These are phyloP conservation scores for Zosterops lateralis DNA, from an alignment of 2,113 vertebrate genomes.

Conservation along the genomic window DNA sequence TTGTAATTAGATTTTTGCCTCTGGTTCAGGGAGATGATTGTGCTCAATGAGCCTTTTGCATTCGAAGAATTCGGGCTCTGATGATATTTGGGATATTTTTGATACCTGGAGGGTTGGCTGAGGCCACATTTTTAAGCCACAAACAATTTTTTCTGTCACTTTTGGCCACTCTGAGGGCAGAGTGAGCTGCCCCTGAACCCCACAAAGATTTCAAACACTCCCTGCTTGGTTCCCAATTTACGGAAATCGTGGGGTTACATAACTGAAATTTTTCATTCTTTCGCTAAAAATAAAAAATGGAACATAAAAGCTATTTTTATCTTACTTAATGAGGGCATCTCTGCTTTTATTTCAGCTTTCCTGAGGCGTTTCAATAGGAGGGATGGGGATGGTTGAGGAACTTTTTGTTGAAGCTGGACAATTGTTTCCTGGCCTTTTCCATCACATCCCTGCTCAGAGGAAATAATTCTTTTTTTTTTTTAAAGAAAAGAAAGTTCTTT, in stretches of 20 bases:
- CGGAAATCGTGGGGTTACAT: conserved; percentile 36
- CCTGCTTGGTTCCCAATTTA: conserved; percentile 8
- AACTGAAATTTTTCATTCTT: conserved; percentile 55
- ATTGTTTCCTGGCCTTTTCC: neutral
- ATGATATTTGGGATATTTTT: neutral
- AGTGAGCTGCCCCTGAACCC: neutral
- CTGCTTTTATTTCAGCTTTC: conserved; percentile 57
- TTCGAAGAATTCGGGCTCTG: neutral
- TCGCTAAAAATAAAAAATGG: conserved; percentile 73
- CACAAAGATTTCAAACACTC: neutral
- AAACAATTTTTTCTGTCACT: neutral
- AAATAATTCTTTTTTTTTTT: neutral
- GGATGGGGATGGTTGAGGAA: neutral
- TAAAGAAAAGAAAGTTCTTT: neutral
- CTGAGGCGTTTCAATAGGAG: neutral
- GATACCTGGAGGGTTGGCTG: neutral
- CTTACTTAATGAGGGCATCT: conserved; percentile 71
- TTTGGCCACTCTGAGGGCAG: neutral
- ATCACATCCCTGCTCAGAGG: neutral
- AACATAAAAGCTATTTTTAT: conserved; percentile 73
- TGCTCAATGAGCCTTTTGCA: neutral
- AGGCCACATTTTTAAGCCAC: neutral
- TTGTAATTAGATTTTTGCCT: neutral
- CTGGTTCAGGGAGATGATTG: neutral
- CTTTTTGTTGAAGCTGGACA: neutral